Conservation (phyloP, 2,888 invertebrate genomes). For the Oegoconia quadripuncta region DNA sequence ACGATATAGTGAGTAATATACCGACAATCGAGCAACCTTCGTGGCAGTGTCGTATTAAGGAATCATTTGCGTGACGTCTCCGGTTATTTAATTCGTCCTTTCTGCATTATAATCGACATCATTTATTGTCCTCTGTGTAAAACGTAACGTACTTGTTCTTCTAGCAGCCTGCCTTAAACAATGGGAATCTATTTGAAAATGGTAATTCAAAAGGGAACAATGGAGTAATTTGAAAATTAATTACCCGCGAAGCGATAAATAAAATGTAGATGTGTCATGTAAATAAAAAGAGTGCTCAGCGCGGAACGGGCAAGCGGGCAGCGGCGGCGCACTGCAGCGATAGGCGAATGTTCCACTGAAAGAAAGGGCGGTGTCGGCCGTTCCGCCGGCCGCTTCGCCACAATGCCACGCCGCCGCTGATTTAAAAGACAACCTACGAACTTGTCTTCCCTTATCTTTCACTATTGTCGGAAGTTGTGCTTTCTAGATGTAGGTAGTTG, state of each 20-base stretch:
- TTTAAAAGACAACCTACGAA: constrained; percentile 61
- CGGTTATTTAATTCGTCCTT: constrained; percentile 58
- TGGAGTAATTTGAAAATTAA: constrained; percentile 63
- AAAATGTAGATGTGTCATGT: constrained; percentile 58
- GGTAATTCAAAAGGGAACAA: constrained; percentile 39
- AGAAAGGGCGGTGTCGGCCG: constrained; percentile 60
- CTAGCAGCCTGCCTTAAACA: constrained; percentile 9
- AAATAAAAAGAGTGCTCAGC: constrained; percentile 55
- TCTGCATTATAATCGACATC: constrained; percentile 29
- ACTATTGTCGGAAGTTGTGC: constrained; percentile 52
- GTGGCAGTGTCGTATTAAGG: constrained; percentile 45
- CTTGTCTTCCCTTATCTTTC: constrained; percentile 59
- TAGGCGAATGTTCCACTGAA: constrained; percentile 28
- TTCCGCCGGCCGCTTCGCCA: constrained; percentile 54
- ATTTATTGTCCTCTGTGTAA: constrained; percentile 3
- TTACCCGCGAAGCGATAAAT: constrained; percentile 69
- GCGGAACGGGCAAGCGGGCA: constrained; percentile 49
- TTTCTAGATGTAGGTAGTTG: constrained; percentile 37
- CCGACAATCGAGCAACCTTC: constrained; percentile 32
- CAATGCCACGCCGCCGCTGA: constrained; percentile 46
- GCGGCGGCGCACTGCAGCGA: too few species aligned
- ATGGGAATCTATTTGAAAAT: constrained; percentile 20
- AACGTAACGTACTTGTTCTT: constrained; percentile 3
- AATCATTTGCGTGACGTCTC: constrained; percentile 60
- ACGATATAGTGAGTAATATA: constrained; percentile 23